Base-by-base conservation (phyloP, 2,888 invertebrate genomes). In the Synanthedon andrenaeformis region DNA sequence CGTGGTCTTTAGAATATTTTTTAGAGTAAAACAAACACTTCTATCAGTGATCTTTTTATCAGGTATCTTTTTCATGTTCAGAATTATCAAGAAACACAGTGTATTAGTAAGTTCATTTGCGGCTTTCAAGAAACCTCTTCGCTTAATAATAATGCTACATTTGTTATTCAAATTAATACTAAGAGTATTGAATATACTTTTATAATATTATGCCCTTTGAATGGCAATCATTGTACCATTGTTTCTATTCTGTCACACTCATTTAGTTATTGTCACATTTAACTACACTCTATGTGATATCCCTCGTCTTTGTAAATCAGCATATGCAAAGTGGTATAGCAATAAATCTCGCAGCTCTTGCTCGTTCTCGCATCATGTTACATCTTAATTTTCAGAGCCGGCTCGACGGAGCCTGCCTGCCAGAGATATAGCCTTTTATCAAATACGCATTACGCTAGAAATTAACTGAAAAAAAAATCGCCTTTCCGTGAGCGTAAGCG, bases 301-400 rank as follows among this genome's bases (percentile, higher is more conserved):
- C 74, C 73, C 59, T 65, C 72, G 78, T 81, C 85, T 88, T 87
- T 88, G 88, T 88, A 88, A 88, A 88, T 88, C 88, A 88, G 88
- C 88, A 88, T 88, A 88, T 88, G 88, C 88, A 88, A 88, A 88
- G 87, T 87, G 87, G 88, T 85, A 85, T 82, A 83, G 88, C 82
- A 86, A 88, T 88, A 88, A 88, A 88, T 88, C 88, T 87, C 82
- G 79, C 78, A 73, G 87, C 79, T 85, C 86, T 87, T 85, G 88
- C 88, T 88, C 88, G 88, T 88, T 88, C 87, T 86, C 88, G 88
- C 88, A 88, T 88, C 88, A 88, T 88, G 88, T 88, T 88, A 88
- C 88, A 88, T 88, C 88, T 88, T 88, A 88, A 88, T 88, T 49
- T 88, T 88, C 85, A 84, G 82, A 81, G 79, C 81, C 82, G 81